phyloP scores from a whole-genome alignment of 1,140 invertebrate species.

The Copidosoma floridanum region DNA sequence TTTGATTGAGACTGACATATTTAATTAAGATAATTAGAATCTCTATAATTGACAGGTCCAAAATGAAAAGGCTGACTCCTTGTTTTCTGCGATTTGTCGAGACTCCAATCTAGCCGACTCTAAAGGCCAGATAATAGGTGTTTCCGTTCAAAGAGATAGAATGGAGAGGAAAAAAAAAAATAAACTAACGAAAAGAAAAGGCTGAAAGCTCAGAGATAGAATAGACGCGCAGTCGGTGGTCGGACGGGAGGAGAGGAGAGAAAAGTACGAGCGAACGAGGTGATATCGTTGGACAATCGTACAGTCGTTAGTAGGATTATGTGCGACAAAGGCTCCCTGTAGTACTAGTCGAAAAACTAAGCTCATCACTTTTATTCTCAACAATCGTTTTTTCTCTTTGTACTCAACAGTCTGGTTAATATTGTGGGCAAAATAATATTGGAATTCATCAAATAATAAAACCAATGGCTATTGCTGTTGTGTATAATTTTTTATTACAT shows the following conservation, averaged over 20 bases:
- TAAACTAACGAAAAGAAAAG: not conserved
- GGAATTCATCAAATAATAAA: no score
- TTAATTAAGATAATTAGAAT: no score
- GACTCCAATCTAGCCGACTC: not conserved
- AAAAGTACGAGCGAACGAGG: conserved; percentile 14
- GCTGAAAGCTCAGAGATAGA: not conserved
- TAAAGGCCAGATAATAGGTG: conserved; percentile 7
- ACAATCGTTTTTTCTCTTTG: conserved; percentile 7
- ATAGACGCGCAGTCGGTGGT: not conserved
- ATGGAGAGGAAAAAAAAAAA: not conserved
- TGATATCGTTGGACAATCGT: conserved; percentile 6
- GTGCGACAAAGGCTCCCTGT: conserved; percentile 21
- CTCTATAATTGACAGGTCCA: no score
- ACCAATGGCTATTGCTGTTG: no score
- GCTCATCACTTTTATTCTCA: not conserved
- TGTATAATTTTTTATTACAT: no score
- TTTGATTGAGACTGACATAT: no score
- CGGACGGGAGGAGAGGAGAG: not conserved
- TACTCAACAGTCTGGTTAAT: no score
- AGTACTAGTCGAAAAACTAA: not conserved
- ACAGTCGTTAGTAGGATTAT: conserved; percentile 32
- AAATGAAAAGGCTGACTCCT: no score
- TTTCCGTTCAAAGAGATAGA: conserved; percentile 10
- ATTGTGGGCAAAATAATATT: no score
- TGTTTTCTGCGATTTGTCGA: no score